Evolutionary conservation across 2,113 vertebrate genomes (phyloP).

Genomic region (Eulemur macaco): DNA sequence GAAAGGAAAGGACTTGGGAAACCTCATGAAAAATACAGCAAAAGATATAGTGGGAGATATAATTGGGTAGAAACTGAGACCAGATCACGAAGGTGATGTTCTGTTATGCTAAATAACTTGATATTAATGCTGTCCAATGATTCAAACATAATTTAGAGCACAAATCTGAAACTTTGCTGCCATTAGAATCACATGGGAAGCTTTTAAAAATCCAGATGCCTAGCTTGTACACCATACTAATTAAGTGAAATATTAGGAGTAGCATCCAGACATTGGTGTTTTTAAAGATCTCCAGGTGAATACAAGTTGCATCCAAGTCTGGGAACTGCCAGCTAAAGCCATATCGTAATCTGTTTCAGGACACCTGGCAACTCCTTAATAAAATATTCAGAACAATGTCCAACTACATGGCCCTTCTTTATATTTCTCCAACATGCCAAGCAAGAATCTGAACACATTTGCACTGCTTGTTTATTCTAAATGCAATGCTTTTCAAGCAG

Average conservation of each 20-base stretch:
- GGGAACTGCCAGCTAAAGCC: background rate
- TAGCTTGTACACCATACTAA: fast-evolving
- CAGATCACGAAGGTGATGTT: background rate
- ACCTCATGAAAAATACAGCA: background rate
- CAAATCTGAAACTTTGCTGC: background rate
- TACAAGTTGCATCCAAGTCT: background rate
- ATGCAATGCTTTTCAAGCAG: background rate
- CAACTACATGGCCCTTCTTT: background rate
- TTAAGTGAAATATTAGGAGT: background rate
- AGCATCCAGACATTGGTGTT: background rate
- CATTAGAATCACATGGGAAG: background rate
- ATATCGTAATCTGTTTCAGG: background rate
- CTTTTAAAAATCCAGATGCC: background rate
- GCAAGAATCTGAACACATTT: background rate
- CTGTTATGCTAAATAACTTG: background rate
- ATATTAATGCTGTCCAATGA: background rate
- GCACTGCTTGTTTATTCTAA: background rate
- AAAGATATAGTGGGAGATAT: background rate
- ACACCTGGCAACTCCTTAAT: background rate
- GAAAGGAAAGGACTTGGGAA: background rate
- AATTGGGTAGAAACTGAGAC: background rate
- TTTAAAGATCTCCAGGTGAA: background rate
- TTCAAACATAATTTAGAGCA: background rate
- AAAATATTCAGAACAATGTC: background rate
- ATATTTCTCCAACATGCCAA: background rate